These are phyloP conservation scores for Neodon shergylaensis DNA, from an alignment of 2,113 vertebrate genomes.

Conservation along the genomic window DNA sequence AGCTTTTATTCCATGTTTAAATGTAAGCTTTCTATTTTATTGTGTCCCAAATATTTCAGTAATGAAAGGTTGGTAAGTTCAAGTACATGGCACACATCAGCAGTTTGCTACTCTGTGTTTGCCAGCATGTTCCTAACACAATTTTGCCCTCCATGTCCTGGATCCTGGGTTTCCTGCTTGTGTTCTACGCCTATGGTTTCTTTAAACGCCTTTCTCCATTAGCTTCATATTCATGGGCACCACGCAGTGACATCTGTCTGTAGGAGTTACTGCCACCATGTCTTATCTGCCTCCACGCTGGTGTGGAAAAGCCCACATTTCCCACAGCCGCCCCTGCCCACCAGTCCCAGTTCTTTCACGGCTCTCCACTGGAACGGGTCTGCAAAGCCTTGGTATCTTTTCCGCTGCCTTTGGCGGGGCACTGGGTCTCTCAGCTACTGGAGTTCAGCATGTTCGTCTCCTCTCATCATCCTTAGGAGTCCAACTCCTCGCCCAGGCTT, in stretches of 20 bases:
- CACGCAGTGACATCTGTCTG: neutral
- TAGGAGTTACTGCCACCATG: neutral
- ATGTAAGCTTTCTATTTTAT: neutral
- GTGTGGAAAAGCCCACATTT: neutral
- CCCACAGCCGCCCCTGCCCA: neutral
- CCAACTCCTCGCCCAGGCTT: neutral
- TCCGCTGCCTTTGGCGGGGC: neutral
- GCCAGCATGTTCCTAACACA: accelerated
- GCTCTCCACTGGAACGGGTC: neutral
- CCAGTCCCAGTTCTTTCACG: neutral
- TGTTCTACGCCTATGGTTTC: neutral
- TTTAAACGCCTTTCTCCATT: neutral
- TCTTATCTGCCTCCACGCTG: neutral
- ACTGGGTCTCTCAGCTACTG: neutral
- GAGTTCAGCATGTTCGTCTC: neutral
- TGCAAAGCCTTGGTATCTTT: neutral
- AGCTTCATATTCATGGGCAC: neutral
- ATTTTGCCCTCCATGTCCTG: neutral
- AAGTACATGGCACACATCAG: neutral
- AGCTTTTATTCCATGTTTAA: neutral
- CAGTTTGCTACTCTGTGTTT: neutral
- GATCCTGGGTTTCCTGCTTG: neutral
- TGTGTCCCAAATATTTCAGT: neutral
- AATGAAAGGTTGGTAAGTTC: neutral
- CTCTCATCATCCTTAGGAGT: neutral